Evolutionary conservation across 2,888 invertebrate genomes (phyloP), one percentile per base, ranked within the genome.

Genomic region (Lasioglossum calceatum): DNA sequence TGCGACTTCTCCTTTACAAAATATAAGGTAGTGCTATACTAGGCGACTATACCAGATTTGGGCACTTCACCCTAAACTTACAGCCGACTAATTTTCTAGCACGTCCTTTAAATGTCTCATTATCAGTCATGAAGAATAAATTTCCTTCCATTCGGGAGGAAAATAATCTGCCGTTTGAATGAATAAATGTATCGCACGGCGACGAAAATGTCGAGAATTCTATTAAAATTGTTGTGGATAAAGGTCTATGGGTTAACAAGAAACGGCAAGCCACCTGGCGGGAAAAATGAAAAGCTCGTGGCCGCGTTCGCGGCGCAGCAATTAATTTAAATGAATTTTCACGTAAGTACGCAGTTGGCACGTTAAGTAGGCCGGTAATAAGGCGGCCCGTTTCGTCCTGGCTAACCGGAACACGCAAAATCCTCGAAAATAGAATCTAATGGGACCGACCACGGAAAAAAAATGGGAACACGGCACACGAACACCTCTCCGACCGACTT

Each of bases 281-380:
- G 14, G 39, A 36, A 75, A 76, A 76, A 42, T 44, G 70, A 80
- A 70, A 67, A 67, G 1, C 80, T 54, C 5, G 42, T 50, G 42
- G 42, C 23, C 58, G 58, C 27, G 81, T 71, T 72, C 16, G 32
- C 61, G 70, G 82, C 58, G 1, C 19, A 61, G 67, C 75, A 82
- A 82, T 82, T 79, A 82, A 82, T 82, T 82, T 75, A 32, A 82
- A 79, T 75, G 73, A 82, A 82, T 67, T 75, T 82, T 82, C 79
- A 39, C 58, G 70, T 61, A 75, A 79, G 58, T 42, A 58, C 79
- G 75, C 58, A 61, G 82, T 71, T 79, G 70, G 67, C 79, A 27
- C 70, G 74, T 82, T 79, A 75, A 79, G 79, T 71, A 75, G 47
- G 54, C 32, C 70, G 54, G 70, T 74, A 75, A 79, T 79, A 79